phyloP scores from a whole-genome alignment of 2,888 invertebrate species.

The Merodon equestris region DNA sequence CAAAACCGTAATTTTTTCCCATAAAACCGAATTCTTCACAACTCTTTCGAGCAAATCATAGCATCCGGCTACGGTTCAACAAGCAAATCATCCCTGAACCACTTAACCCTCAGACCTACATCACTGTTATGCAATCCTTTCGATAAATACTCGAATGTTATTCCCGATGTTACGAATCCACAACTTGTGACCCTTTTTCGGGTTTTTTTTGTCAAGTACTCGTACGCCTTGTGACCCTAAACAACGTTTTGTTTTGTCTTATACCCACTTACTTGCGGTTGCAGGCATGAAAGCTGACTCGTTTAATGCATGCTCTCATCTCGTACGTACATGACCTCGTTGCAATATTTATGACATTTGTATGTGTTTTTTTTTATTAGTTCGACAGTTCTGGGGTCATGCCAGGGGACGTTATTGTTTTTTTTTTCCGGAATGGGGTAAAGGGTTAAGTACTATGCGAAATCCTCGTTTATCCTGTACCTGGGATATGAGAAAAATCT shows the following conservation, averaged over 20 bases:
- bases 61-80: constrained; percentile 50
- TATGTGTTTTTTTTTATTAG: constrained; percentile 39
- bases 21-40: constrained; percentile 10
- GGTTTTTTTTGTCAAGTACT: too few relatives aligned
- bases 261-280: too few relatives aligned
- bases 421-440: too few relatives aligned
- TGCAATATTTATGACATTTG: constrained; percentile 63
- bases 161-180: neutral
- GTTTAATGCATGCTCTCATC: neutral
- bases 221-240: too few relatives aligned
- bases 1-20: constrained; percentile 18
- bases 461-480: too few relatives aligned
- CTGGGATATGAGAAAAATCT: too few relatives aligned
- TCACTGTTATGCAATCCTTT: constrained; percentile 37
- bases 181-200: too few relatives aligned
- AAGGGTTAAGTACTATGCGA: too few relatives aligned
- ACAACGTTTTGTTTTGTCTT: too few relatives aligned
- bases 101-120: constrained; percentile 62
- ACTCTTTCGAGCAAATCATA: constrained; percentile 32
- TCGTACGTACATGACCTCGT: constrained; percentile 58
- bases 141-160: constrained; percentile 26
- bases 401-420: constrained; percentile 2
- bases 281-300: too few relatives aligned
- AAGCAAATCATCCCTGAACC: constrained; percentile 32
- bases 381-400: constrained; percentile 47